phyloP scores from a whole-genome alignment of 2,113 vertebrate genomes.

The Nothobranchius kuhntae region DNA sequence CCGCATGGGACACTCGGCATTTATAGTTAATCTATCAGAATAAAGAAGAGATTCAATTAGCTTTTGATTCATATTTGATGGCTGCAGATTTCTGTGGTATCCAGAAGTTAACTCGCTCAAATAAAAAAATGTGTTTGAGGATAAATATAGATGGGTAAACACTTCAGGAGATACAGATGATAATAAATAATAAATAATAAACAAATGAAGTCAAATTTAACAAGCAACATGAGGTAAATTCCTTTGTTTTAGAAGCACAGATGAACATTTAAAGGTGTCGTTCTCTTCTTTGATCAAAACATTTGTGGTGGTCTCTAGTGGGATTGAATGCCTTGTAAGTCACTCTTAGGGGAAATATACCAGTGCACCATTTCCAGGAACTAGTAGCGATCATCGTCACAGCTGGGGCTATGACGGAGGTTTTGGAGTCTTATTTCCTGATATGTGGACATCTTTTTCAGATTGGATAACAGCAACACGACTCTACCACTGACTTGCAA shows the following conservation, averaged over 20 bases:
- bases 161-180: not conserved
- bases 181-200: not conserved
- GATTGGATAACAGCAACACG: too few relatives aligned
- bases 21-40: slow-evolving; percentile 82
- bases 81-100: not conserved
- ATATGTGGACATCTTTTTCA: too few relatives aligned
- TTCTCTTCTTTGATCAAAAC: too few relatives aligned
- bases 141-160: not conserved
- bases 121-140: not conserved
- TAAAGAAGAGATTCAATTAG: slow-evolving; percentile 24
- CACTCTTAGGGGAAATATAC: too few relatives aligned
- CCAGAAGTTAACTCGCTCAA: not conserved
- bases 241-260: not conserved
- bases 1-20: slow-evolving; percentile 85
- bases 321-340: too few relatives aligned
- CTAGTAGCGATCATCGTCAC: too few relatives aligned
- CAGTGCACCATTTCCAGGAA: too few relatives aligned
- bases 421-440: too few relatives aligned
- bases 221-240: not conserved
- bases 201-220: not conserved
- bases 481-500: too few relatives aligned
- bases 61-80: slow-evolving; percentile 37
- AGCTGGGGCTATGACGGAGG: too few relatives aligned
- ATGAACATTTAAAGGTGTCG: not conserved
- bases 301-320: too few relatives aligned